phyloP scores from a whole-genome alignment of 2,888 invertebrate species.

The Hypomecis punctinalis region DNA sequence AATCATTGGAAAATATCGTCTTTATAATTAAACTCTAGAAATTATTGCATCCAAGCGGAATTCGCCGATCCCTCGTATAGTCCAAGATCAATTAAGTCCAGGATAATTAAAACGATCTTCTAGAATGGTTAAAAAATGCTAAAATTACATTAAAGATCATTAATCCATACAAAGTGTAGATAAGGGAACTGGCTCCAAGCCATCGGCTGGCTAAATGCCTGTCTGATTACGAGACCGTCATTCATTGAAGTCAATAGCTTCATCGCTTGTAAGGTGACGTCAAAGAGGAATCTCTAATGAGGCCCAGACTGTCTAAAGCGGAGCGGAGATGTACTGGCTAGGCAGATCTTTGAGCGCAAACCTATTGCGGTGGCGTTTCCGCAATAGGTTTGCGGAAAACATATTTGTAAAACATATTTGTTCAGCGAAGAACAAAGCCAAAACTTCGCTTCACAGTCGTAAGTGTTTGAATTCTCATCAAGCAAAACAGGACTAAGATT shows the following conservation, averaged over 20 bases:
- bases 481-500: no score
- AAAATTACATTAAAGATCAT: constrained; percentile 29
- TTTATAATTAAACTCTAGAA: constrained; percentile 45
- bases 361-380: no score
- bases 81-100: constrained; percentile 11
- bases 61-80: constrained; percentile 44
- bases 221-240: constrained; percentile 48
- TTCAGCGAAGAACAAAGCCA: no score
- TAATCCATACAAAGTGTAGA: constrained; percentile 42
- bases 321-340: no score
- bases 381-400: no score
- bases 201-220: constrained; percentile 48
- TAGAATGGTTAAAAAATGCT: constrained; percentile 8
- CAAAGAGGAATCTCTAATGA: constrained; percentile 62
- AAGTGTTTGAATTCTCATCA: no score
- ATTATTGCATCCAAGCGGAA: constrained; percentile 49
- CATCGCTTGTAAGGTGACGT: constrained; percentile 46
- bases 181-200: constrained; percentile 47
- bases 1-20: no score
- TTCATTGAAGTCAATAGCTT: constrained; percentile 56
- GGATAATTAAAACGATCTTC: constrained; percentile 5
- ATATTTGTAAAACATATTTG: no score
- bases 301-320: constrained; percentile 36
- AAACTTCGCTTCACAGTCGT: no score
- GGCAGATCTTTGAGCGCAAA: no score